Base-by-base conservation (phyloP, 2,888 invertebrate genomes). In the Drosophila limbata region DNA sequence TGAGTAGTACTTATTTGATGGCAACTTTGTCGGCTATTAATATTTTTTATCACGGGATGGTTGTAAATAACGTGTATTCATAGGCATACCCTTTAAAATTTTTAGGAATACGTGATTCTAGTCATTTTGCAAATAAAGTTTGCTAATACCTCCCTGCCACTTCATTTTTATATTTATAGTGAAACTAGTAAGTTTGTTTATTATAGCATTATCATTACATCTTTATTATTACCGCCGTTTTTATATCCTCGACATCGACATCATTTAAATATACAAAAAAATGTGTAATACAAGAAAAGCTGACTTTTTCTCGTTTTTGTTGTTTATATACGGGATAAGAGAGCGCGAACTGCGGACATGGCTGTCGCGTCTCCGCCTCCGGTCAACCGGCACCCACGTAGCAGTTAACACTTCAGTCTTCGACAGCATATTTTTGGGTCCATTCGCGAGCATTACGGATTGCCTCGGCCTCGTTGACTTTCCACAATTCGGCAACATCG, bases 401-500 rank as follows among this genome's bases (percentile, higher is more conserved):
- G 25, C 57, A 37, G 19, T 10, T 15, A 37, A 45, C 33, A 17
- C 57, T 65, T 76, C 79, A 76, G 79, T 76, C 76, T 69, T 76
- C 76, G 17, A 76, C 76, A 31, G 97, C 97, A 92, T 97, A 97
- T 94, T 96, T 95, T 92, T 96, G 95, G 92, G 97, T 97, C 97
- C 97, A 97, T 93, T 97, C 97, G 94, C 96, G 96, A 91, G 97
- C 97, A 94, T 96, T 96, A 91, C 96, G 95, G 93, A 99, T 98
- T 86, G 99, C 99, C 93, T 98, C 97, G 81, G 95, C 96, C 94
- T 99, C 98, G 93, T 99, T 98, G 87, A 96, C 95, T 94, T 99
- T 99, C 99, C 99, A 99, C 91, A 98, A 95, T 93, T 98, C 98
- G 59, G 99, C 99, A 90, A 99, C 98, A 94, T 98, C 98, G 94